A percentile compares a stretch with the other conserved stretches of the same genome.
These are phyloP conservation scores for Malthinus flaveolus DNA, from an alignment of 2,888 invertebrate species.

Conservation along the genomic window DNA sequence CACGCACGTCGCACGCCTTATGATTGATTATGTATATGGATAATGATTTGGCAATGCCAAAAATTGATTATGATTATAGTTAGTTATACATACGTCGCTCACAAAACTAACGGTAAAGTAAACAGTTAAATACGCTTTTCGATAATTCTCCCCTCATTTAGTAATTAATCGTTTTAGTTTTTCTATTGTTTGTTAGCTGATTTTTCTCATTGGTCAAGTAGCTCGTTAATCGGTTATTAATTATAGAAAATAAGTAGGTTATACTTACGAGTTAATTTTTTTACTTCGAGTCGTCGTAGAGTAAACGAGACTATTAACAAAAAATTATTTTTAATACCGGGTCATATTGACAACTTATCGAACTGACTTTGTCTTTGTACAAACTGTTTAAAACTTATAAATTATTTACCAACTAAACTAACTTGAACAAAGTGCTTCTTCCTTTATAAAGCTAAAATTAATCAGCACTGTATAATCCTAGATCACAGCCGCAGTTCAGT, in stretches of 20 bases:
- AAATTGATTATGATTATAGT: slow-evolving; percentile 9
- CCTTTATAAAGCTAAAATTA: slow-evolving; percentile 42
- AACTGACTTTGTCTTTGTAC: slow-evolving; percentile 22
- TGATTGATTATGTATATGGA: too few relatives aligned
- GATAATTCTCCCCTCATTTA: too few relatives aligned
- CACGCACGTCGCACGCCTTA: neutral
- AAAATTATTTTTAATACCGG: too few relatives aligned
- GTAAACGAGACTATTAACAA: too few relatives aligned
- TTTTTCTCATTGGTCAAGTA: neutral
- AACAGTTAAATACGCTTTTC: neutral
- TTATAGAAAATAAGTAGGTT: slow-evolving; percentile 6
- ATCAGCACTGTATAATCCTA: slow-evolving; percentile 43
- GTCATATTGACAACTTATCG: neutral
- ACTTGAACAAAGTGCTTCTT: slow-evolving; percentile 40
- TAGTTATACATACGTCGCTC: slow-evolving; percentile 10
- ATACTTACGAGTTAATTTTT: neutral
- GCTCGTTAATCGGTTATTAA: neutral
- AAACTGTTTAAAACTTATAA: slow-evolving; percentile 26
- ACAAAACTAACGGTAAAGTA: neutral
- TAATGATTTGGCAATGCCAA: slow-evolving; percentile 10
- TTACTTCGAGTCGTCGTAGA: too few relatives aligned
- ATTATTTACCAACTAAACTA: slow-evolving; percentile 35
- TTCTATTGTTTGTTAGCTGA: neutral
- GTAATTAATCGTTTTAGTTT: too few relatives aligned
- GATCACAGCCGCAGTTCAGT: slow-evolving; percentile 42